Conservation (phyloP, 1,140 invertebrate genomes). For the Pachypeltis micranthus region DNA sequence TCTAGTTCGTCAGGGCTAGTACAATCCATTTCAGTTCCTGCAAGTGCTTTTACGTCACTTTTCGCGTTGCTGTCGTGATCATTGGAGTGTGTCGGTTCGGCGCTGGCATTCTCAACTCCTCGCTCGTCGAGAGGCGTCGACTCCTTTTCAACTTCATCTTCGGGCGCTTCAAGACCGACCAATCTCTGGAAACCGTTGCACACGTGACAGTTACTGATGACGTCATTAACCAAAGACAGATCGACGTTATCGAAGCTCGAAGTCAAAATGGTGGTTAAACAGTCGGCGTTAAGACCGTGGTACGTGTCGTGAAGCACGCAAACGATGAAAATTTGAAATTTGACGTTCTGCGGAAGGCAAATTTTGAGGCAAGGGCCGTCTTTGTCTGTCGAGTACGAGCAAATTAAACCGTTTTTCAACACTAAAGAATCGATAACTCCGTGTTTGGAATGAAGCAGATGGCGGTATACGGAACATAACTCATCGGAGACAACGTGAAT, state of each 20-base stretch:
- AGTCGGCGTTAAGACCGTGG: background rate
- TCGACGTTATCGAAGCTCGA: background rate
- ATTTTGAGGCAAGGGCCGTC: no score
- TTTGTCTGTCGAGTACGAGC: no score
- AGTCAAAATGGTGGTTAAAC: background rate
- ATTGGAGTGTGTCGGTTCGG: no score
- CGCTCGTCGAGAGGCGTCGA: no score
- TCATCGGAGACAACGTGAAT: no score
- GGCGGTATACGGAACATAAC: no score
- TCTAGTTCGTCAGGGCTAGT: background rate
- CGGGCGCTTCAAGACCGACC: background rate
- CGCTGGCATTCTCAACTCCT: no score
- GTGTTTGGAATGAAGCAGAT: no score
- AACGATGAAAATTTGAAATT: background rate
- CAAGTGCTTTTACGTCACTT: no score
- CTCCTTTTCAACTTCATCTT: background rate
- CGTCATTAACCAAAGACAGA: background rate
- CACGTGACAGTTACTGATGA: background rate
- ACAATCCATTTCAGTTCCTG: background rate
- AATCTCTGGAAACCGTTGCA: background rate
- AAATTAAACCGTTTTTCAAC: no score
- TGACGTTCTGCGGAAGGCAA: background rate
- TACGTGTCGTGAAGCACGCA: background rate
- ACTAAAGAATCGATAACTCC: no score
- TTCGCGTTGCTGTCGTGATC: no score